Percentiles rank a stretch among this genome's conserved stretches.
Conservation (phyloP, 2,888 invertebrate genomes). For the Nomada hirtipes region DNA sequence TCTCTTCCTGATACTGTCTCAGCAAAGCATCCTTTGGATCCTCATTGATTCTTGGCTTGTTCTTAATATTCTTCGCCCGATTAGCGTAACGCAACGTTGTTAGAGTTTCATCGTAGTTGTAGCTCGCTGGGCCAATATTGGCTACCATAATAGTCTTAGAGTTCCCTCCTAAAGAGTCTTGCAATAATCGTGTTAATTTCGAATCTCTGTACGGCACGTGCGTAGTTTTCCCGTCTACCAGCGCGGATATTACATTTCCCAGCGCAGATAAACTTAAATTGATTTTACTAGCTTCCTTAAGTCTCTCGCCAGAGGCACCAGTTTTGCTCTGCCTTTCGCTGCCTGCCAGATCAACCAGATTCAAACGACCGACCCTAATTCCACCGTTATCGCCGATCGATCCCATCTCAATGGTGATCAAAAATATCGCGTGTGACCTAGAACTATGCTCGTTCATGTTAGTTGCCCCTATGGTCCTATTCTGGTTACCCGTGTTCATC, state of each 20-base stretch:
- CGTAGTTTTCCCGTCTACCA: constrained; percentile 96
- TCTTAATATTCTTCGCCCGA: constrained; percentile 99
- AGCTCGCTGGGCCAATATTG: constrained; percentile 98
- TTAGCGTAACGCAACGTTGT: constrained; percentile 98
- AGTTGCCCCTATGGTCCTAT: constrained; percentile 97
- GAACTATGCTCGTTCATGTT: constrained; percentile 99
- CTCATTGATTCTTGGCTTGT: constrained; percentile 99
- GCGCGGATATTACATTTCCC: constrained; percentile 98
- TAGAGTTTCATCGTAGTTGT: constrained; percentile 98
- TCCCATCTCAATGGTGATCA: constrained; percentile 98
- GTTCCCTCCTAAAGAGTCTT: constrained; percentile 99
- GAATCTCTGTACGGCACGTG: constrained; percentile 99
- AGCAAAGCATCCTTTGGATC: constrained; percentile 99
- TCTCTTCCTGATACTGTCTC: constrained; percentile 97
- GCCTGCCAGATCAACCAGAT: constrained; percentile 98
- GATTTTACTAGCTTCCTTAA: constrained; percentile 98
- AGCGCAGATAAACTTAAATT: constrained; percentile 98
- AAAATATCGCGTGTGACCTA: constrained; percentile 98
- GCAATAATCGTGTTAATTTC: constrained; percentile 96
- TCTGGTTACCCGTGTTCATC: constrained; percentile 96
- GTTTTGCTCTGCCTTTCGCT: constrained; percentile 99
- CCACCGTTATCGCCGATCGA: constrained; percentile 87
- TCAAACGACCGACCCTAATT: constrained; percentile 95
- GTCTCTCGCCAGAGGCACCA: constrained; percentile 95
- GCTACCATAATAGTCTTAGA: constrained; percentile 99